Evolutionary conservation across 2,888 invertebrate genomes (phyloP), one percentile per base, ranked within the genome.

Genomic region (Deroplatys truncata): DNA sequence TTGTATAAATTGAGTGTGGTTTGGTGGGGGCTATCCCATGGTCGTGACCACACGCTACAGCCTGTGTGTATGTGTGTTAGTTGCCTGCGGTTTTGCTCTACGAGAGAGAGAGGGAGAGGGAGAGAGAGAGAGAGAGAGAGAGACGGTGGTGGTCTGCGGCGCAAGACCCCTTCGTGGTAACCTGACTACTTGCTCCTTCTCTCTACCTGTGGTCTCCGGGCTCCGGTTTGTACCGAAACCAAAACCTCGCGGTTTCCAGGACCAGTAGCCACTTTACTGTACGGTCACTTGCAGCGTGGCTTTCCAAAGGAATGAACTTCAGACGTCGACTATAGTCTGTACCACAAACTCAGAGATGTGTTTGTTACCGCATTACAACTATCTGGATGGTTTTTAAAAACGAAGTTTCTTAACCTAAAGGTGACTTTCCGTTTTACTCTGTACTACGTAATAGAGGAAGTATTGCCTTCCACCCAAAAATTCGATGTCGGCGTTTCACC

Each of bases 1-100:
- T 87, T 87, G 87, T 87, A 87, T 87, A 87, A 87, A 87, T 87
- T 87, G 87, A 87, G 87, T 87, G 87, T 87, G 87, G 87, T 87
- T 87, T 82, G 43, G 82, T 8, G 35, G 87, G 82, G 56, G 29
- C 10, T 56, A 29, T 28, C 56, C 56, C n/a, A 49, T 25, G 56
- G 13, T 29, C 29, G n/a, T 87, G 87, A 87, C 87, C 87, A 87
- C 87, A 87, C 35, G 35, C 56, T 72, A 72, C 87, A 87, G 86
- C 86, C 82, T 31, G 86, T 86, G 86, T 87, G 56, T 56, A 16
- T 56, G 82, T 87, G 87, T 87, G 87, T 87, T 87, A 87, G 87
- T 82, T 87, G 87, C 31, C 35, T 87, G 87, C 35, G 87, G 87
- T n/a, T n/a, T n/a, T n/a, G n/a, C n/a, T n/a, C n/a, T n/a, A n/a